Conservation (phyloP, 2,797 vertebrate genomes). For the Cossypha caffra region DNA sequence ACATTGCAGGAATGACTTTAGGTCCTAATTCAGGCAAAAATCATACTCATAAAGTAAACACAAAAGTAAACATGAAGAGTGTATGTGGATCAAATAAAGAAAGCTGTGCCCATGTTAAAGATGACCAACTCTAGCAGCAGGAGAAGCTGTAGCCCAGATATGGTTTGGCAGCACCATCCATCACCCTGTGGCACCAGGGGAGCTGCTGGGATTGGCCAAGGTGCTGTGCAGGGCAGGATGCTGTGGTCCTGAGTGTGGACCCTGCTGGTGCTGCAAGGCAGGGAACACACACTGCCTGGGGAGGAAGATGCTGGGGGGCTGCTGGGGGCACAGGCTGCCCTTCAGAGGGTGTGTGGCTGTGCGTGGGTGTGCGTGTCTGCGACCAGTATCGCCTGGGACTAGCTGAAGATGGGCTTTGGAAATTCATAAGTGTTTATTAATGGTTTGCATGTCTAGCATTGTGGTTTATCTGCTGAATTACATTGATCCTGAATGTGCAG, state of each 20-base stretch:
- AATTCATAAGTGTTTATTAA: background rate
- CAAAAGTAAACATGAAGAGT: background rate
- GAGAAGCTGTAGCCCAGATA: rapidly evolving
- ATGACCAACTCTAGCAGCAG: rapidly evolving
- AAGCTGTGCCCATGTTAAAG: background rate
- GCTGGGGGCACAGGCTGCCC: background rate
- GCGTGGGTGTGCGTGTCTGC: rapidly evolving
- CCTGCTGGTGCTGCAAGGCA: background rate
- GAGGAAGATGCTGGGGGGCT: background rate
- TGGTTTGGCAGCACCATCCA: rapidly evolving
- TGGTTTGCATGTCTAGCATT: background rate
- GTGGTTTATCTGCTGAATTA: background rate
- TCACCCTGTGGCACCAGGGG: rapidly evolving
- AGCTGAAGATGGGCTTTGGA: background rate
- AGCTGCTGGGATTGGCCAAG: rapidly evolving
- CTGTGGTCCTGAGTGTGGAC: background rate
- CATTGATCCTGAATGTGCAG: background rate
- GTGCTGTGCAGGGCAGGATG: rapidly evolving
- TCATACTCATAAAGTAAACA: too few relatives aligned
- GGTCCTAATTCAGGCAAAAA: background rate
- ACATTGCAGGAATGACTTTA: background rate
- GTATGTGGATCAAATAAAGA: background rate
- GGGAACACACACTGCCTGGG: rapidly evolving
- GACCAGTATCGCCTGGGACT: background rate
- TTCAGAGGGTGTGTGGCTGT: rapidly evolving